A percentile compares a stretch with the other conserved stretches of the same genome.
Conservation (phyloP, 2,888 invertebrate genomes). For the Electrophaes corylata region DNA sequence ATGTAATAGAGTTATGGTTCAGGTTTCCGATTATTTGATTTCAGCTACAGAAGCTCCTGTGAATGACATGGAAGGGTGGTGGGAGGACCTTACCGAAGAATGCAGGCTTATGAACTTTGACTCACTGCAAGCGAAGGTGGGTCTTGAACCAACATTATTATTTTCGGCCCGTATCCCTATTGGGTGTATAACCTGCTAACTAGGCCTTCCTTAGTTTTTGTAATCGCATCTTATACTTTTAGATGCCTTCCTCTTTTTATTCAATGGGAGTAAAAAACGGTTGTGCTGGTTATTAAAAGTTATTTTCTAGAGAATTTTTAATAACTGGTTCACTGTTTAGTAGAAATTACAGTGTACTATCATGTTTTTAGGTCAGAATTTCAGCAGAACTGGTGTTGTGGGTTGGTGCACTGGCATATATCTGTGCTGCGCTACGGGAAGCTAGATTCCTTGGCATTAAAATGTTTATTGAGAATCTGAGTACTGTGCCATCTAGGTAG, state of each 20-base stretch:
- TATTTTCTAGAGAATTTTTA: too few species aligned
- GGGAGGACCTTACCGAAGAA: conserved; percentile 88
- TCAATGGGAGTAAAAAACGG: too few species aligned
- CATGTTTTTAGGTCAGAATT: conserved; percentile 86
- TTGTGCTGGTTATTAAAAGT: too few species aligned
- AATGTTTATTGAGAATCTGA: conserved; percentile 98
- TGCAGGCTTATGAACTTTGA: conserved; percentile 88
- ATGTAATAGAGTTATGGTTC: not conserved
- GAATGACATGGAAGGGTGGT: conserved; percentile 86
- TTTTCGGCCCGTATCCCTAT: not conserved
- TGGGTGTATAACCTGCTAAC: too few species aligned
- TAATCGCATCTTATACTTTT: not conserved
- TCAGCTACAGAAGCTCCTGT: conserved; percentile 57
- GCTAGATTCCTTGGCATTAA: conserved; percentile 95
- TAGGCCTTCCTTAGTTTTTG: too few species aligned
- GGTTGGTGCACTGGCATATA: conserved; percentile 92
- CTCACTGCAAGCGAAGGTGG: conserved; percentile 82
- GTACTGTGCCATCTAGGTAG: conserved; percentile 83
- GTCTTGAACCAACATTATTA: not conserved
- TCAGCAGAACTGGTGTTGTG: conserved; percentile 91
- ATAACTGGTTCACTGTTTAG: too few species aligned
- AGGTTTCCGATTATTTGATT: conserved; percentile 12
- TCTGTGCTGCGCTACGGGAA: conserved; percentile 93
- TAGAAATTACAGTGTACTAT: not conserved
- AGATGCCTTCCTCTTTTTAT: too few species aligned